Percentiles rank a stretch among this genome's conserved stretches.
These are phyloP conservation scores for Penelope pileata DNA, from an alignment of 2,113 vertebrate species.

Conservation along the genomic window DNA sequence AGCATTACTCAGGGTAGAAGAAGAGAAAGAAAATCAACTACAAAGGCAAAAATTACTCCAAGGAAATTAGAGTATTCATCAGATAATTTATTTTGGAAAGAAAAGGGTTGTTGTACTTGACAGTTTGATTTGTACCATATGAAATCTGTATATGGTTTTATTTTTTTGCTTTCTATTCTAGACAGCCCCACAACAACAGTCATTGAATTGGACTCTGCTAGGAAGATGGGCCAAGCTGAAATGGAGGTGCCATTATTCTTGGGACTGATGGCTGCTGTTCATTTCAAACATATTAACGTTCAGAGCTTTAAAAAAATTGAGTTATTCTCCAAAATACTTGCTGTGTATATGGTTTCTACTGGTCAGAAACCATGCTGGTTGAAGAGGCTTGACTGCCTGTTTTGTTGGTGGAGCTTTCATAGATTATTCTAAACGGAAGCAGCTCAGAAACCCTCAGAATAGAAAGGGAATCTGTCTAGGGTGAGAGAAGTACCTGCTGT, in stretches of 20 bases:
- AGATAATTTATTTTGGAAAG: not conserved
- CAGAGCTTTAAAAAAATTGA: not conserved
- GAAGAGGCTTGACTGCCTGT: not conserved
- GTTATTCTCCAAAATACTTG: not conserved
- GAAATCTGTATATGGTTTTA: not conserved
- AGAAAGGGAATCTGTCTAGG: not conserved
- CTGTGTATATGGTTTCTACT: not conserved
- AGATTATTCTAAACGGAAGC: not conserved
- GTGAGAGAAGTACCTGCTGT: not conserved
- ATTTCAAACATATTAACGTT: not conserved
- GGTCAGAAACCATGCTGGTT: not conserved
- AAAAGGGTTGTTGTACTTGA: not conserved
- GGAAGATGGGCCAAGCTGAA: not conserved
- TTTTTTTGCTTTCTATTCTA: not conserved
- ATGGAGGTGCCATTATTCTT: not conserved
- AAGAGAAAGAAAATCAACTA: not conserved
- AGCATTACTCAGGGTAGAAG: not conserved
- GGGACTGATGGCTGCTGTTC: not conserved
- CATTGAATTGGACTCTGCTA: not conserved
- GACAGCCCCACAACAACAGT: not conserved
- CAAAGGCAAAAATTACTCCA: not conserved
- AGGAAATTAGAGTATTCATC: not conserved
- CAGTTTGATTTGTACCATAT: not conserved
- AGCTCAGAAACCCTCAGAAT: not conserved
- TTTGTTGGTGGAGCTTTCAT: not conserved